A percentile compares a stretch with the other conserved stretches of the same genome.
These are phyloP conservation scores for Drosophila histrio DNA, from an alignment of 2,888 invertebrate genomes.

Conservation along the genomic window DNA sequence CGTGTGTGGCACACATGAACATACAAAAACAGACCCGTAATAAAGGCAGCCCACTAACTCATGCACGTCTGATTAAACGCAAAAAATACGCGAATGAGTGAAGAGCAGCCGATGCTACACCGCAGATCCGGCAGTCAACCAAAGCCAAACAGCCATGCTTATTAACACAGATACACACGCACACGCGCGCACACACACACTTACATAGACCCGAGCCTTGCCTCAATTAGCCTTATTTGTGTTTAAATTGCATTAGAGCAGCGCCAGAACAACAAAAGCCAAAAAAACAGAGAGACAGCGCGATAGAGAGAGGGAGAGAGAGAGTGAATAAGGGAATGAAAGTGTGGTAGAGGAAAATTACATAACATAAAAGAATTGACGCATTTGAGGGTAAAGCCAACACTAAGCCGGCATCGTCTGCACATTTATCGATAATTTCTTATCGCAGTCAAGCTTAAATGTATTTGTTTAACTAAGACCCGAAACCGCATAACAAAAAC, in stretches of 20 bases:
- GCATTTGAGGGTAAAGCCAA: slow-evolving; percentile 57
- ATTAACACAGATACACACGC: slow-evolving; percentile 59
- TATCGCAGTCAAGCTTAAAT: slow-evolving; percentile 58
- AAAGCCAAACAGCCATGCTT: slow-evolving; percentile 71
- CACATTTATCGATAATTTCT: slow-evolving; percentile 65
- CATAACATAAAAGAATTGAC: slow-evolving; percentile 42
- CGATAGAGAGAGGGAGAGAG: background rate
- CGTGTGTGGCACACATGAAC: slow-evolving; percentile 26
- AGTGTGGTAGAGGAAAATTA: slow-evolving; percentile 27
- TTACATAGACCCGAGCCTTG: slow-evolving; percentile 21
- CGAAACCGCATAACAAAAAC: slow-evolving; percentile 7
- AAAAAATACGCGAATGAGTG: slow-evolving; percentile 47
- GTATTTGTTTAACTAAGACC: slow-evolving; percentile 58
- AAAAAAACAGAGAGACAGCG: slow-evolving; percentile 25
- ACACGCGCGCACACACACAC: slow-evolving; percentile 29
- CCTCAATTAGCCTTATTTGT: slow-evolving; percentile 73
- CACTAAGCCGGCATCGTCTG: slow-evolving; percentile 58
- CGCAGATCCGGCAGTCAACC: slow-evolving; percentile 58
- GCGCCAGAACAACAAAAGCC: slow-evolving; percentile 31
- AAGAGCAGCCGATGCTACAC: slow-evolving; percentile 22
- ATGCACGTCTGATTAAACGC: slow-evolving; percentile 71
- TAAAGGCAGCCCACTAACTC: slow-evolving; percentile 58
- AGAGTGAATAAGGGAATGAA: background rate
- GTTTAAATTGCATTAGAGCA: slow-evolving; percentile 71
- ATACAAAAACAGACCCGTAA: slow-evolving; percentile 38